phyloP scores from a whole-genome alignment of 1,140 invertebrate genomes.

The Formica selysi region DNA sequence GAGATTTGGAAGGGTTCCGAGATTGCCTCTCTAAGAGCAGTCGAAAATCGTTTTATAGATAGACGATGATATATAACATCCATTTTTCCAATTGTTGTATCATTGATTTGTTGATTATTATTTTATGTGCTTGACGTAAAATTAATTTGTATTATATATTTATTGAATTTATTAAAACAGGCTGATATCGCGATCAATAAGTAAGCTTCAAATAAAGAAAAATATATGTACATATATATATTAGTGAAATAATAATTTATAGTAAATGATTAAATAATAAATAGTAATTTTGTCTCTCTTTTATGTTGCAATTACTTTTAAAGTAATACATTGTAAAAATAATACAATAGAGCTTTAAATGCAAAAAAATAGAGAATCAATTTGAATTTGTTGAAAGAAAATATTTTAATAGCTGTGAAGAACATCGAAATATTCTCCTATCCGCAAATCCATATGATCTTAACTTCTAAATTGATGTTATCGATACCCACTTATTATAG shows the following conservation, averaged over 20 bases:
- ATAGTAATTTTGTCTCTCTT: too few relatives aligned
- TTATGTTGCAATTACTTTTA: too few relatives aligned
- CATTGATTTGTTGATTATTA: slow-evolving; percentile 1
- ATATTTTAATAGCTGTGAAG: not conserved
- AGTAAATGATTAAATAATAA: too few relatives aligned
- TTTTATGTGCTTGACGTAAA: not conserved
- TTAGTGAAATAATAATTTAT: not conserved
- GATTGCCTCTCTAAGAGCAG: slow-evolving; percentile 35
- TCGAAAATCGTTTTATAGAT: slow-evolving; percentile 36
- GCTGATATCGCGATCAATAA: not conserved
- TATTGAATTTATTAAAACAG: not conserved
- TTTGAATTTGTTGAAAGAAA: not conserved
- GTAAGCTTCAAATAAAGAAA: not conserved
- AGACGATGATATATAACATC: slow-evolving; percentile 30
- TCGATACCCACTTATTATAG: slow-evolving; percentile 50
- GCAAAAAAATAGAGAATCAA: not conserved
- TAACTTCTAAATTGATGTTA: slow-evolving; percentile 20
- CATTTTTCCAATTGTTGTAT: slow-evolving; percentile 22
- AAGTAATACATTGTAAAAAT: not conserved
- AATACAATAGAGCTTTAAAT: not conserved
- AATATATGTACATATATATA: not conserved
- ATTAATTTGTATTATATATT: not conserved
- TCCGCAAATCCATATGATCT: not conserved
- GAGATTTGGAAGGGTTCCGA: slow-evolving; percentile 44
- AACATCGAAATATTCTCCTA: not conserved